phyloP scores from a whole-genome alignment of 2,113 vertebrate genomes.

The Onychorhynchus coronatus region DNA sequence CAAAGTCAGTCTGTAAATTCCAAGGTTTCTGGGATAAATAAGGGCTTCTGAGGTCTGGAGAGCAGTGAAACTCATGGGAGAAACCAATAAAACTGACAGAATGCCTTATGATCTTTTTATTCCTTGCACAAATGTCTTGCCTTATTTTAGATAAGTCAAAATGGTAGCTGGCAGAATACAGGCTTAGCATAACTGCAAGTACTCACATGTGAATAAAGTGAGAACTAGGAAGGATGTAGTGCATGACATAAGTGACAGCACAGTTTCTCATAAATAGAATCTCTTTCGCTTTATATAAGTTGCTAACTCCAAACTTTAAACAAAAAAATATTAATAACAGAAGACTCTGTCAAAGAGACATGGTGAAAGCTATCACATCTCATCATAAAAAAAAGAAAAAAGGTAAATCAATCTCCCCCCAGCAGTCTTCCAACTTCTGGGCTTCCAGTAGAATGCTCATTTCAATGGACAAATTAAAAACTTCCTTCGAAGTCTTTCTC shows the following conservation, averaged over 20 bases:
- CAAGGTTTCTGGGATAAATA: constrained; percentile 62
- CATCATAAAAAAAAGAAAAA: background rate
- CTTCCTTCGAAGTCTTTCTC: background rate
- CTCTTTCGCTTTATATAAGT: background rate
- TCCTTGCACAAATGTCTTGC: constrained; percentile 53
- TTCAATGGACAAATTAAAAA: background rate
- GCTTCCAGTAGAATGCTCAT: background rate
- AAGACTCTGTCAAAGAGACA: background rate
- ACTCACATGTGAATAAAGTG: background rate
- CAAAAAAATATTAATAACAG: background rate
- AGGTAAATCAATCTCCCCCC: background rate
- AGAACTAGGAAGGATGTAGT: background rate
- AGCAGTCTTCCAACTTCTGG: background rate
- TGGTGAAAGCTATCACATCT: background rate
- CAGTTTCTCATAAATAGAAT: background rate
- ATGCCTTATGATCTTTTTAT: constrained; percentile 58
- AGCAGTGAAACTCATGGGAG: constrained; percentile 43
- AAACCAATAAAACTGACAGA: constrained; percentile 57
- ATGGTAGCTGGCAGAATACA: constrained; percentile 8
- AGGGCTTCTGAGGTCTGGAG: constrained; percentile 46
- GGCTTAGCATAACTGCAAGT: background rate
- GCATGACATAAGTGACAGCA: background rate
- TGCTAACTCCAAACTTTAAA: background rate
- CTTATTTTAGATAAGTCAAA: constrained; percentile 42
- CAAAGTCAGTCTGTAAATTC: constrained; percentile 65